These are phyloP conservation scores for Taeniopygia guttata DNA, from an alignment of 2,797 vertebrate species.

Conservation along the genomic window DNA sequence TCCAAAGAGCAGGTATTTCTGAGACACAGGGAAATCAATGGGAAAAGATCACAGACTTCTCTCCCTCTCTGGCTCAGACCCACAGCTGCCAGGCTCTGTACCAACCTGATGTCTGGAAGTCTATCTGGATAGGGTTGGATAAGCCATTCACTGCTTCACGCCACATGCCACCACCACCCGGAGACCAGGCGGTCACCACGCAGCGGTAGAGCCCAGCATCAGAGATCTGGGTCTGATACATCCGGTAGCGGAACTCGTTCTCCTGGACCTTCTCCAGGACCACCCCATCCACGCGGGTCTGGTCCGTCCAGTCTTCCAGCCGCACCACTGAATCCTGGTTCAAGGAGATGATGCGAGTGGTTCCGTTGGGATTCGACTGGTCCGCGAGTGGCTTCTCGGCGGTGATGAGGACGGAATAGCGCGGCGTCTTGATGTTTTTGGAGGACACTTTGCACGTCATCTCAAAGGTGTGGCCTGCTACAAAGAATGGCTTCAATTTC, in stretches of 20 bases:
- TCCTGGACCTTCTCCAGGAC: conserved; percentile 86
- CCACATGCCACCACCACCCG: conserved; percentile 82
- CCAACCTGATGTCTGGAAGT: conserved; percentile 89
- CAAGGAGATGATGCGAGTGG: conserved; percentile 84
- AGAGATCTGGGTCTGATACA: conserved; percentile 86
- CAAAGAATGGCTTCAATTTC: conserved; percentile 80
- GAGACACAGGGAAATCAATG: background rate
- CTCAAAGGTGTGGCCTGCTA: conserved; percentile 90
- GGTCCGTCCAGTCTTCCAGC: conserved; percentile 82
- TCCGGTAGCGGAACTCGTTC: conserved; percentile 87
- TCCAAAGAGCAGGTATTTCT: background rate
- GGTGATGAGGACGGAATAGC: conserved; percentile 87
- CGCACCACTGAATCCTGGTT: conserved; percentile 86
- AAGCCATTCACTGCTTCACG: conserved; percentile 78
- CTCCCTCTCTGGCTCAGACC: background rate
- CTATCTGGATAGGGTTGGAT: conserved; percentile 88
- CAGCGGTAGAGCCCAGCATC: conserved; percentile 91
- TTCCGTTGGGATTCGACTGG: conserved; percentile 47
- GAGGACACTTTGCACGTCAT: conserved; percentile 86
- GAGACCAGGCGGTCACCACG: conserved; percentile 86
- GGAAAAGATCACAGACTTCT: background rate
- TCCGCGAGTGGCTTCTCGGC: conserved; percentile 75
- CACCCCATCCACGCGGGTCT: conserved; percentile 81
- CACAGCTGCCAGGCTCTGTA: background rate
- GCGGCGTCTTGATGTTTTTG: conserved; percentile 81